Base-by-base conservation (phyloP, 2,113 vertebrate species). In the Sinocyclocheilus anshuiensis region DNA sequence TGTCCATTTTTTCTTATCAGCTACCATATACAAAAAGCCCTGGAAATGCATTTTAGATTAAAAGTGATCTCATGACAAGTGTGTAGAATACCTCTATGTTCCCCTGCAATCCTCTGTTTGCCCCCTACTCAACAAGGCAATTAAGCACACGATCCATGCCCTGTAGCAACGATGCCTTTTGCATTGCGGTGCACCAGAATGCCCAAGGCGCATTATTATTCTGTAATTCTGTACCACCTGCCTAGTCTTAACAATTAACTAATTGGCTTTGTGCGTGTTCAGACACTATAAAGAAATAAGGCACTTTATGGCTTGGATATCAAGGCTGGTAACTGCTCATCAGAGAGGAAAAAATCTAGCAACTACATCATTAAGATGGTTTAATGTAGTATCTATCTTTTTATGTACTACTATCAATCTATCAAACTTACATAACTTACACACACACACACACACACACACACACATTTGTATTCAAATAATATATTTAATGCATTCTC, bases 131-230 rank as follows among this genome's bases (percentile, higher is more conserved):
- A 86, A 85, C 88, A 89, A 88, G 83, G 91, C 92, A 94, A 93
- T 94, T 93, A 93, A 88, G 74, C 88, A 82, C 86, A 86, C 11
- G 10, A 86, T 85, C 84, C 86, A 89, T 88, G 89, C 86, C 67
- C 86, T 77, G 84, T 89, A 90, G 90, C 91, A 63, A 89, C 80
- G 81, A 91, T 85, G 88, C 91, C 91, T 86, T 90, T 86, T 79
- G 91, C 91, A 88, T 86, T 42, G 74, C 42, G 82, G 87, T 91
- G 92, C 86, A 92, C 88, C 88, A 33, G 78, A 92, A 92, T 92
- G 94, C 94, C 93, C 93, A 94, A 92, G 94, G 92, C 94, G 89
- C 92, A 90, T 92, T 94, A 95, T 95, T 94, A 94, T 94, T 92
- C 91, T 86, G 90, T 93, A 94, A 94, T 94, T 95, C 90, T 87